Evolutionary conservation across 2,888 invertebrate species (phyloP).

Genomic region (Podabrus alpinus): DNA sequence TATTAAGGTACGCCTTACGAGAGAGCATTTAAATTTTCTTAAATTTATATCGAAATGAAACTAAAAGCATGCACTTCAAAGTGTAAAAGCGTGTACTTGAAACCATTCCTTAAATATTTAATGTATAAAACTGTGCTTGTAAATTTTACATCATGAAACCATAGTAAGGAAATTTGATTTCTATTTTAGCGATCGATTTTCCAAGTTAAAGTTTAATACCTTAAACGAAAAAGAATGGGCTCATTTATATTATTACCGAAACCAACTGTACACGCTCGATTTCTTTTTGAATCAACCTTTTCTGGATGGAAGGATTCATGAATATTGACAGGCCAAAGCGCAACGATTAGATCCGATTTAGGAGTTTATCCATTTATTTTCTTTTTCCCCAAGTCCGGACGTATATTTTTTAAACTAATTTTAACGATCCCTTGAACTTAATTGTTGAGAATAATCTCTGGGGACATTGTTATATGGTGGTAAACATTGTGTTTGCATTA

Average conservation of each 20-base stretch:
- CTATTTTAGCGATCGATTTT: neutral
- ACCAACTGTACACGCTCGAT: slow-evolving; percentile 7
- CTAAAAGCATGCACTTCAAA: slow-evolving; percentile 19
- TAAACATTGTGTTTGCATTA: slow-evolving; percentile 12
- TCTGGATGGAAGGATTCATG: slow-evolving; percentile 19
- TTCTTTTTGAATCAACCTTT: slow-evolving; percentile 14
- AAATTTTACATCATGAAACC: slow-evolving; percentile 6
- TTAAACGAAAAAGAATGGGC: slow-evolving; percentile 8
- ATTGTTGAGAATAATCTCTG: slow-evolving; percentile 5
- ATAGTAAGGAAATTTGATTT: neutral
- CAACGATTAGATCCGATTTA: slow-evolving; percentile 19
- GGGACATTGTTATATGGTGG: slow-evolving; percentile 8
- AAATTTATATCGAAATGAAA: slow-evolving; percentile 3
- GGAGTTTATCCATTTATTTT: neutral
- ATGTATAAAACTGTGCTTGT: slow-evolving; percentile 16
- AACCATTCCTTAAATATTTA: slow-evolving; percentile 21
- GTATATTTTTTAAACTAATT: neutral
- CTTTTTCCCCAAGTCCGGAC: no score
- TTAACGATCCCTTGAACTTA: neutral
- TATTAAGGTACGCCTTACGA: neutral
- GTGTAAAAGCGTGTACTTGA: slow-evolving; percentile 22
- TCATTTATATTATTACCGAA: slow-evolving; percentile 12
- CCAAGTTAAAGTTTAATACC: neutral
- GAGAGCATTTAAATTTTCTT: neutral
- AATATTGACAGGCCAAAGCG: slow-evolving; percentile 20